Evolutionary conservation across 2,113 vertebrate species (phyloP), one percentile per base, ranked within the genome.

Genomic region (Pongo abelii): DNA sequence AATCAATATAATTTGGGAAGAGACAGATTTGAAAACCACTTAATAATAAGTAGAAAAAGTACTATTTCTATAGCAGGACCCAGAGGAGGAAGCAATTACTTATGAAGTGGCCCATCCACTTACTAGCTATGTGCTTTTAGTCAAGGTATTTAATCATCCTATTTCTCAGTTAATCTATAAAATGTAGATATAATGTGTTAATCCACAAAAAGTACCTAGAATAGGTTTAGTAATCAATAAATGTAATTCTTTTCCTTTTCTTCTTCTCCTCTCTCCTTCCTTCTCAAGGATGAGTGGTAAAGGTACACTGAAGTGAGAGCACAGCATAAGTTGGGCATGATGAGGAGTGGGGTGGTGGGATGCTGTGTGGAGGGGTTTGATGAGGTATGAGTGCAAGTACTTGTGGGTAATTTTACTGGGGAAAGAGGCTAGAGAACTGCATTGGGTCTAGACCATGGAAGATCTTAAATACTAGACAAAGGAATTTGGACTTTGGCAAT

Each of bases 181-280:
- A 95, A 67, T 93, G 46, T 78, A 55, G 9, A 74, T 85, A 46
- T 94, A 83, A 89, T 84, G 69, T 92, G 23, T 87, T 93, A 96
- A 96, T 93, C 48, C 38, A 48, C 3, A 6, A 69, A 48, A 72
- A 92, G 40, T 75, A 10, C 43, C 55, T 96, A 70, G 50, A 86
- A 30, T 38, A 59, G 30, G 32, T 40, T 93, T 75, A 57, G 43
- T 79, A 61, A n/a, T 84, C 50, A 84, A 23, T 80, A 69, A 67
- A 64, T 84, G 75, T 57, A 77, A 46, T 46, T 20, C 30, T 84
- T 69, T 70, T 70, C 1, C 18, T 70, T 12, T 57, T 70, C 12
- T 23, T 25, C 38, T 77, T 27, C 75, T 50, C 8, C 27, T 10
- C 52, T 70, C 12, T 86, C 25, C 23, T 20, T 67, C 16, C 38